Conservation (phyloP, 2,113 vertebrate species). For the Saguinus midas region DNA sequence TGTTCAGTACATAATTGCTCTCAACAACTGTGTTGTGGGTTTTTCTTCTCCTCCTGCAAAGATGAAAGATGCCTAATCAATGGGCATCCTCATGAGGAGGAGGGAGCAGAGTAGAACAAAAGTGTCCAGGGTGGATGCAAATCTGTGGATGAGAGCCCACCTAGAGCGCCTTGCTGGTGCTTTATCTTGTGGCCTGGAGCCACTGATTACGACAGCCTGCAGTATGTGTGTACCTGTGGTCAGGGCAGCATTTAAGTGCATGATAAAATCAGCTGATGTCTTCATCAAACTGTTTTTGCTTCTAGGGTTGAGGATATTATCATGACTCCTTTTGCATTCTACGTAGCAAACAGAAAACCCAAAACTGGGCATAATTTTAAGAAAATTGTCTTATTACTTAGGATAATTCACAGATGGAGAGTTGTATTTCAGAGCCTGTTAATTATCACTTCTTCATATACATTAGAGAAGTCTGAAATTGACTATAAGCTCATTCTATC, state of each 20-base stretch:
- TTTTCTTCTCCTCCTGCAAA: conserved; percentile 49
- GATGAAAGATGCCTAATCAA: conserved; percentile 10
- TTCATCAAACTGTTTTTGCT: not conserved
- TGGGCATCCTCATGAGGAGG: not conserved
- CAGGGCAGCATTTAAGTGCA: not conserved
- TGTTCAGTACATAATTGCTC: conserved; percentile 19
- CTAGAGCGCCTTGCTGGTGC: not conserved
- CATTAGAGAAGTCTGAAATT: not conserved
- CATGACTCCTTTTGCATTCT: not conserved
- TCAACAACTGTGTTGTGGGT: not conserved
- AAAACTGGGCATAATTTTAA: not conserved
- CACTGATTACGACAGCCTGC: not conserved
- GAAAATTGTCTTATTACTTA: not conserved
- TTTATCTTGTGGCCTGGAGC: not conserved
- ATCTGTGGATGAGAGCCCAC: not conserved
- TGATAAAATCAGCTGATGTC: not conserved
- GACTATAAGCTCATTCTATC: not conserved
- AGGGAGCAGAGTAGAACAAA: not conserved
- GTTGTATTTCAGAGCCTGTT: not conserved
- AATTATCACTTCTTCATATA: not conserved
- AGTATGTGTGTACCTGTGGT: not conserved
- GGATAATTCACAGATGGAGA: not conserved
- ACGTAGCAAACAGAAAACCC: not conserved
- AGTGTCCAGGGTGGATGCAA: not conserved
- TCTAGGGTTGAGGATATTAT: not conserved